These are phyloP conservation scores for Halichoerus grypus DNA, from an alignment of 2,113 vertebrate genomes.

Conservation along the genomic window DNA sequence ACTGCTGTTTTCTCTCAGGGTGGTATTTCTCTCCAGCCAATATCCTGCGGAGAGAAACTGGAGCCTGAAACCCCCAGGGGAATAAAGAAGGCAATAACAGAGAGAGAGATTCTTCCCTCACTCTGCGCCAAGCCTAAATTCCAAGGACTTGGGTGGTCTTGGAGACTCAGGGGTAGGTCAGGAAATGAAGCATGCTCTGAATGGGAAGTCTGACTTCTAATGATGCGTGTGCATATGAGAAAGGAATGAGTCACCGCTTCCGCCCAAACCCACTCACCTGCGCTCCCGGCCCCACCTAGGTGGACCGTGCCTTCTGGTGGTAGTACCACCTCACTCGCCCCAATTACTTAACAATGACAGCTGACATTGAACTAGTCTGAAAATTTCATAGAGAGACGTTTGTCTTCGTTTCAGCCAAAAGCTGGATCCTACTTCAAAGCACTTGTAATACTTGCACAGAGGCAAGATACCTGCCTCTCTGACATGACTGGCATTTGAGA, in stretches of 20 bases:
- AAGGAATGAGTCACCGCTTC: neutral
- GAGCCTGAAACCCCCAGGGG: neutral
- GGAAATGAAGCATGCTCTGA: constrained; percentile 12
- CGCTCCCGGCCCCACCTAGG: neutral
- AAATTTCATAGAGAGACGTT: neutral
- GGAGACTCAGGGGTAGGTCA: neutral
- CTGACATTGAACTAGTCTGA: neutral
- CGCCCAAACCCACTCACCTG: neutral
- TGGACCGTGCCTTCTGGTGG: neutral
- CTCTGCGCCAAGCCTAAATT: constrained; percentile 63
- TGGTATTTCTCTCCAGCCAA: neutral
- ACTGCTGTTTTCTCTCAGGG: neutral
- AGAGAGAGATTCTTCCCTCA: neutral
- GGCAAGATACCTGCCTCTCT: neutral
- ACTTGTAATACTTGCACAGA: neutral
- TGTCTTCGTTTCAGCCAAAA: neutral
- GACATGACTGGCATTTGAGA: neutral
- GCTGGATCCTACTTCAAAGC: neutral
- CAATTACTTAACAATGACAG: neutral
- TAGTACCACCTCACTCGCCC: neutral
- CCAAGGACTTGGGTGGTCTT: constrained; percentile 64
- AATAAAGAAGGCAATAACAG: neutral
- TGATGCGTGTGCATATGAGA: fast-evolving
- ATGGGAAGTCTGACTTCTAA: neutral
- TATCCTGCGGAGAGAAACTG: neutral